These are phyloP conservation scores for Drosophila antonietae DNA, from an alignment of 2,888 invertebrate species.

Conservation along the genomic window DNA sequence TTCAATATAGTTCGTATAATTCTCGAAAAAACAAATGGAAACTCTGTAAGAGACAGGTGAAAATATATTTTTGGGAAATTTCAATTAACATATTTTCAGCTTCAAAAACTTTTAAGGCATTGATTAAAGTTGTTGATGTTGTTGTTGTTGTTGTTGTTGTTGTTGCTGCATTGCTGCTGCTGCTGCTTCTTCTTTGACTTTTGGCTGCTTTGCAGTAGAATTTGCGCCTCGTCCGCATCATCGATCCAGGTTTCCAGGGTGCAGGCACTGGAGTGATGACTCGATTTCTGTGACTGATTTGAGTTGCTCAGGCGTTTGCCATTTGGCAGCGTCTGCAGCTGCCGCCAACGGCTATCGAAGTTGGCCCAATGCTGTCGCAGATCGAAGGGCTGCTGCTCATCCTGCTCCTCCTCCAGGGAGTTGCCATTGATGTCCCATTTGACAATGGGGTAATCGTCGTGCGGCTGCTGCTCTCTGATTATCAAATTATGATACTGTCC, in stretches of 20 bases:
- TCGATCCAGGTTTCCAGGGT: constrained; percentile 84
- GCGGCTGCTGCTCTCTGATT: constrained; percentile 76
- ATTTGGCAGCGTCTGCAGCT: constrained; percentile 37
- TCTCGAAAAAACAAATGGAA: constrained; percentile 51
- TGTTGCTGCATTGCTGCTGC: constrained; percentile 10
- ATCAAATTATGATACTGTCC: constrained; percentile 81
- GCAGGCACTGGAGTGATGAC: constrained; percentile 83
- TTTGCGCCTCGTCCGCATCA: constrained; percentile 75
- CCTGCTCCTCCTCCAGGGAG: constrained; percentile 79
- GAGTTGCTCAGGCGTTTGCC: constrained; percentile 60
- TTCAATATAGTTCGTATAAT: constrained; percentile 39
- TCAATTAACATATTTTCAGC: constrained; percentile 2
- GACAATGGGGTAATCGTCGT: constrained; percentile 75
- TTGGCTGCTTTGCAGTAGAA: constrained; percentile 40
- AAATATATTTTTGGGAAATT: constrained; percentile 8
- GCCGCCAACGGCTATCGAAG: constrained; percentile 76
- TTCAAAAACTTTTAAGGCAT: constrained; percentile 79
- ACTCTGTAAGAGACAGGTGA: constrained; percentile 9
- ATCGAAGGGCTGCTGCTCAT: constrained; percentile 78
- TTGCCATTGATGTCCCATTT: constrained; percentile 84
- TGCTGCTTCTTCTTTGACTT: constrained; percentile 10
- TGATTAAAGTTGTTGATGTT: constrained; percentile 56
- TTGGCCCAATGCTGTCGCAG: constrained; percentile 70
- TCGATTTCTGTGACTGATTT: constrained; percentile 72
- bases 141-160: constrained; percentile 16